Conservation (phyloP, 1,140 invertebrate genomes). For the Rhyacophila brunnea region DNA sequence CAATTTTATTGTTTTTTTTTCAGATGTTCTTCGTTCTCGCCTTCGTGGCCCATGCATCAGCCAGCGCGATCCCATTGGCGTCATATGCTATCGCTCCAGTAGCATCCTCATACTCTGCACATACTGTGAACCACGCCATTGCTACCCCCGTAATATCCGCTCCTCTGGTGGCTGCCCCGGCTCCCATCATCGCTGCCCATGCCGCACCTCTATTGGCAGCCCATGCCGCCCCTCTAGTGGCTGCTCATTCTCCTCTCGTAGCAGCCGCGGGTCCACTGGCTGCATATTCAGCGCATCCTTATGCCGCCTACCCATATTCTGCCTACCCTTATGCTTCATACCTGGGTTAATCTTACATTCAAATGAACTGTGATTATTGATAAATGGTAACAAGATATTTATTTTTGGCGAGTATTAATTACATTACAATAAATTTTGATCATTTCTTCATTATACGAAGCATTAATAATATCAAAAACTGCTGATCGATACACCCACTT, state of each 20-base stretch:
- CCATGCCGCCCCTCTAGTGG: slow-evolving; percentile 41
- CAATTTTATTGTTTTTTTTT: background rate
- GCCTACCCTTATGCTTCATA: slow-evolving; percentile 1
- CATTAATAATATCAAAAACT: too few species aligned
- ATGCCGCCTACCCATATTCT: slow-evolving; percentile 17
- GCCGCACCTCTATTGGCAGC: too few species aligned
- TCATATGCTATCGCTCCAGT: slow-evolving; percentile 59
- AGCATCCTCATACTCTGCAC: slow-evolving; percentile 61
- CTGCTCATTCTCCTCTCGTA: background rate
- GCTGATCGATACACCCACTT: too few species aligned
- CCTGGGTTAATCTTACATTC: slow-evolving; percentile 9
- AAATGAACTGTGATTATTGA: too few species aligned
- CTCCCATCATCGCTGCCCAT: slow-evolving; percentile 31
- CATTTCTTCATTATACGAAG: too few species aligned
- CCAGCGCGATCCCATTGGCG: slow-evolving; percentile 45
- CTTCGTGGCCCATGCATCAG: slow-evolving; percentile 49
- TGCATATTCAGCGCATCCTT: slow-evolving; percentile 34
- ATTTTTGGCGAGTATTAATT: too few species aligned
- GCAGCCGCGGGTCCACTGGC: slow-evolving; percentile 37
- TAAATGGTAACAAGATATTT: too few species aligned
- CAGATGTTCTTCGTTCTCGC: slow-evolving; percentile 46
- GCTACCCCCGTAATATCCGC: slow-evolving; percentile 55
- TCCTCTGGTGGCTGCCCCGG: slow-evolving; percentile 31
- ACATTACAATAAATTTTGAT: too few species aligned
- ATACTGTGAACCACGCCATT: slow-evolving; percentile 62